phyloP scores from a whole-genome alignment of 1,140 invertebrate species.

The Neodiprion virginianus region DNA sequence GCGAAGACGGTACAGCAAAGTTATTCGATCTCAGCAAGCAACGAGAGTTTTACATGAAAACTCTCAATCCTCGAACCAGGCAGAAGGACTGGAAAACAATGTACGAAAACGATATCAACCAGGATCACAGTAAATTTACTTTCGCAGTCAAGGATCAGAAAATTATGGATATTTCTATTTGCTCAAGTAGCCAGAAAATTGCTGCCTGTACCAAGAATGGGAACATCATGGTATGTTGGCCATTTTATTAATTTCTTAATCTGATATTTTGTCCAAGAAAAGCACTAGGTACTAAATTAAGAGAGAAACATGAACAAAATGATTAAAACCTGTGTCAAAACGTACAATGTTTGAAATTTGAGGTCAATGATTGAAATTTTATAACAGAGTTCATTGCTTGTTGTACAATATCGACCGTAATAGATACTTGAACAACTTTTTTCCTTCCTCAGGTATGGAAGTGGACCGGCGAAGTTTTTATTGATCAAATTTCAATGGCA shows the following conservation, averaged over 20 bases:
- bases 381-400: too few relatives aligned
- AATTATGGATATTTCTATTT: constrained; percentile 51
- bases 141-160: constrained; percentile 36
- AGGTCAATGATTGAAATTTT: too few relatives aligned
- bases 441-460: constrained; percentile 45
- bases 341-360: too few relatives aligned
- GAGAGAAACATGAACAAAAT: too few relatives aligned
- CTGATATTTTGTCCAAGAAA: background rate
- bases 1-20: constrained; percentile 48
- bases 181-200: constrained; percentile 39
- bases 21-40: constrained; percentile 40
- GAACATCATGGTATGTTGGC: constrained; percentile 39
- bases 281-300: background rate
- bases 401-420: too few relatives aligned
- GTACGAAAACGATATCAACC: constrained; percentile 30
- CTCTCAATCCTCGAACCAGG: constrained; percentile 44
- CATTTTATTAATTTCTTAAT: constrained; percentile 8
- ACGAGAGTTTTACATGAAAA: constrained; percentile 30
- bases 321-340: too few relatives aligned
- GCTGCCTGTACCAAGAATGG: constrained; percentile 48
- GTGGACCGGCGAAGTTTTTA: constrained; percentile 27
- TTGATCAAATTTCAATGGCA: too few relatives aligned
- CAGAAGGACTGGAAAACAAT: constrained; percentile 47
- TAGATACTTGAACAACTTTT: background rate
- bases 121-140: constrained; percentile 45